Evolutionary conservation across 1,140 invertebrate genomes (phyloP).

Genomic region (Drosophila lini): DNA sequence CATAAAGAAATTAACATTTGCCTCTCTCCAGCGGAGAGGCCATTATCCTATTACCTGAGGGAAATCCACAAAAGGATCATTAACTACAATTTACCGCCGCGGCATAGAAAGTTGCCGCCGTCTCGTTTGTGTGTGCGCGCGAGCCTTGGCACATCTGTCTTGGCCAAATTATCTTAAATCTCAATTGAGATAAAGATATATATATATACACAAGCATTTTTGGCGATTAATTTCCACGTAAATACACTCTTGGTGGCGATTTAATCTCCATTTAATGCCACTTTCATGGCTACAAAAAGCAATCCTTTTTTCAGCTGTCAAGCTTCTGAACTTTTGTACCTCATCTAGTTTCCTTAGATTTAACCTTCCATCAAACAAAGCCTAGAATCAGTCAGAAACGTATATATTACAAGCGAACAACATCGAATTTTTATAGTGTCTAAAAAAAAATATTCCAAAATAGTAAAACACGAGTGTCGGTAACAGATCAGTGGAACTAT

Average conservation of each 20-base stretch:
- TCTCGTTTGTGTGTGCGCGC: background rate
- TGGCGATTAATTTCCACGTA: slow-evolving; percentile 11
- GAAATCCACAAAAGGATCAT: slow-evolving; percentile 47
- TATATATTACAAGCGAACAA: background rate
- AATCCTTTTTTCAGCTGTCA: background rate
- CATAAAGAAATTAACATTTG: slow-evolving; percentile 57
- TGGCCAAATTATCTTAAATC: slow-evolving; percentile 25
- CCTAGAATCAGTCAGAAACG: background rate
- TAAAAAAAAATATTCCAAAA: background rate
- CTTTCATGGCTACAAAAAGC: background rate
- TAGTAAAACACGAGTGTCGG: background rate
- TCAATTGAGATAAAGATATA: slow-evolving; percentile 5
- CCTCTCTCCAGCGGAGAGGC: background rate
- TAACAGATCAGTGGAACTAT: rapidly evolving
- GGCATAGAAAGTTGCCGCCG: slow-evolving; percentile 24
- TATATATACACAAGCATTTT: background rate
- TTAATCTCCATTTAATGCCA: background rate
- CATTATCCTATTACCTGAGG: slow-evolving; percentile 42
- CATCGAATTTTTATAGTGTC: background rate
- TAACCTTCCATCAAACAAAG: background rate
- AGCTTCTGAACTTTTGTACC: background rate
- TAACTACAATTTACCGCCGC: slow-evolving; percentile 42
- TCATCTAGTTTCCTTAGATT: background rate
- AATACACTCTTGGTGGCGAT: slow-evolving; percentile 13
- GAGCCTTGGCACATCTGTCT: slow-evolving; percentile 23